phyloP scores from a whole-genome alignment of 2,888 invertebrate genomes.

The Amaurobius ferox region DNA sequence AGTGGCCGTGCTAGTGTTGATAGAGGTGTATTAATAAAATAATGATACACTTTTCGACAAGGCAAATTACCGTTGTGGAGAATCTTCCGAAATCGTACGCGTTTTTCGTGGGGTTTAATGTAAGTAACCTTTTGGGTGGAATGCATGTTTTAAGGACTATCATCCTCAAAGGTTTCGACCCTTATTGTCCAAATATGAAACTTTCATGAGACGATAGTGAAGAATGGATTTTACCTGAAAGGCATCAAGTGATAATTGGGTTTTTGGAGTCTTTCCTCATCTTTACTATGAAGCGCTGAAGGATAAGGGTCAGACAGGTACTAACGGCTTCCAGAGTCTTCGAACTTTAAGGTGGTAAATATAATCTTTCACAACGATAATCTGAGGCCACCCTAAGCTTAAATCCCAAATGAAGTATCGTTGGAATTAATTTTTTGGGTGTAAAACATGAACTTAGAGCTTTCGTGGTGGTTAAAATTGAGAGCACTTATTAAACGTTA shows the following conservation, averaged over 20 bases:
- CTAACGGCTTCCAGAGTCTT: not conserved
- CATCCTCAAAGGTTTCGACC: constrained; percentile 40
- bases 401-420: no score
- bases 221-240: constrained; percentile 3
- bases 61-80: constrained; percentile 26
- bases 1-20: constrained; percentile 25
- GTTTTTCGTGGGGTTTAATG: constrained; percentile 4
- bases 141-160: constrained; percentile 17
- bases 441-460: no score
- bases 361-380: not conserved
- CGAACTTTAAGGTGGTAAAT: not conserved
- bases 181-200: constrained; percentile 44
- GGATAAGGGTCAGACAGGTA: not conserved
- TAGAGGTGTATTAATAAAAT: constrained; percentile 44
- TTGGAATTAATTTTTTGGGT: no score
- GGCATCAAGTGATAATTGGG: constrained; percentile 44
- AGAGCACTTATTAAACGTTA: no score
- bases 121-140: not conserved
- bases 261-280: constrained; percentile 33
- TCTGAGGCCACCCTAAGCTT: no score
- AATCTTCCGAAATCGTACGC: not conserved
- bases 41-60: constrained; percentile 20
- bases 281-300: not conserved
- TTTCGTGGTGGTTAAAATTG: no score
- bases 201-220: constrained; percentile 27